These are phyloP conservation scores for Drosophila neonasuta DNA, from an alignment of 2,888 invertebrate species.

Conservation along the genomic window DNA sequence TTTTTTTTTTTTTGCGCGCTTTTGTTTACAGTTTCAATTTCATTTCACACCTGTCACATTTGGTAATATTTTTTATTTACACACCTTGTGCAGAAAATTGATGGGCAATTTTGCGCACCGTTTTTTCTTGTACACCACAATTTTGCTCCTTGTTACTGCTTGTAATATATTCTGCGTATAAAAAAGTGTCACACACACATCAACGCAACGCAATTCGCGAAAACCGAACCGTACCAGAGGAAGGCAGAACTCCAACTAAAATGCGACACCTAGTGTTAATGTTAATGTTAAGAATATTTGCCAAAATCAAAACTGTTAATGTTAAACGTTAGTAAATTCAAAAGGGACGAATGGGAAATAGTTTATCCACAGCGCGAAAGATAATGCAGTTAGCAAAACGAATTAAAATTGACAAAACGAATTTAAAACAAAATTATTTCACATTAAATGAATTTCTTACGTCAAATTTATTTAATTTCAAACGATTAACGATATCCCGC, in stretches of 20 bases:
- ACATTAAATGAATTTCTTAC: background rate
- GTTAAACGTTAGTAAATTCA: slow-evolving; percentile 7
- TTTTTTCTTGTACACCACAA: slow-evolving; percentile 55
- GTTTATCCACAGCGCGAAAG: background rate
- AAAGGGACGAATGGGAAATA: background rate
- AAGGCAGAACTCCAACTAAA: slow-evolving; percentile 53
- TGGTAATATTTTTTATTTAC: slow-evolving; percentile 36
- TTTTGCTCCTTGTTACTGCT: slow-evolving; percentile 29
- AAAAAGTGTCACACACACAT: slow-evolving; percentile 17
- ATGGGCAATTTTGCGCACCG: slow-evolving; percentile 40
- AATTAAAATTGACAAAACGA: background rate
- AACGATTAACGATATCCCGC: slow-evolving; percentile 13
- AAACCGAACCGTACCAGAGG: slow-evolving; percentile 23
- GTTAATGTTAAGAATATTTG: slow-evolving; percentile 23
- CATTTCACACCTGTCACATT: slow-evolving; percentile 11
- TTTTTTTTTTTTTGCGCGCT: slow-evolving; percentile 30
- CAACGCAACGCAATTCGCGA: background rate
- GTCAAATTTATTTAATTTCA: background rate
- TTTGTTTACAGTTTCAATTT: slow-evolving; percentile 41
- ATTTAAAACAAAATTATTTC: background rate
- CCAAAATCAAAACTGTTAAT: slow-evolving; percentile 15
- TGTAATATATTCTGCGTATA: slow-evolving; percentile 44
- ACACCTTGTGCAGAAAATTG: slow-evolving; percentile 39
- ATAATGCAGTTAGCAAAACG: background rate
- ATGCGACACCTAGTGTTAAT: slow-evolving; percentile 22